Evolutionary conservation across 2,113 vertebrate species (phyloP).

Genomic region (Redunca redunca): DNA sequence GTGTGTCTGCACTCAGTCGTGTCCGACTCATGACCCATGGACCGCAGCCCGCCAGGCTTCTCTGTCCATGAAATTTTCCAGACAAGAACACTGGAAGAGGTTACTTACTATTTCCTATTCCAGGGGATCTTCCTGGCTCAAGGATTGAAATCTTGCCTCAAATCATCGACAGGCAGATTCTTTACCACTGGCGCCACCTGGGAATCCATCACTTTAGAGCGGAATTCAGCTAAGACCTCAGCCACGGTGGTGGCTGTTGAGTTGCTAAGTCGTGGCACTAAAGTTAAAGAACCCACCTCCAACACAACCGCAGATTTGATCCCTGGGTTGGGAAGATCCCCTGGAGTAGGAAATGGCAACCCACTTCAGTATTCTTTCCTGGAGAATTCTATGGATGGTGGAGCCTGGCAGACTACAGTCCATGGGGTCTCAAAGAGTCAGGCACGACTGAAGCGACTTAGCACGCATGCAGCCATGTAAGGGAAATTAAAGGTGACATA

Average conservation of each 20-base stretch:
- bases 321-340: background rate
- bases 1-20: background rate
- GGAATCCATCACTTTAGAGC: background rate
- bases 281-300: background rate
- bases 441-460: background rate
- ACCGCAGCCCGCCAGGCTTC: background rate
- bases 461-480: background rate
- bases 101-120: background rate
- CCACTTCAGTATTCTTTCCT: background rate
- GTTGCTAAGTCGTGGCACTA: background rate
- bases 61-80: background rate
- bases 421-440: background rate
- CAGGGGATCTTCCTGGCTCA: background rate
- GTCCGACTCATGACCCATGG: background rate
- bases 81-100: background rate
- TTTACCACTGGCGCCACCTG: background rate
- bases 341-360: background rate
- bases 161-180: background rate
- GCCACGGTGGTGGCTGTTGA: background rate
- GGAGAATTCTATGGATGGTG: background rate
- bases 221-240: background rate
- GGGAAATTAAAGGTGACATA: background rate
- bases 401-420: background rate
- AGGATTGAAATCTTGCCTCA: background rate
- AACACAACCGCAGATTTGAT: background rate